Percentiles rank a stretch among this genome's conserved stretches.
Evolutionary conservation across 2,888 invertebrate genomes (phyloP).

Genomic region (Punctoribates punctum): DNA sequence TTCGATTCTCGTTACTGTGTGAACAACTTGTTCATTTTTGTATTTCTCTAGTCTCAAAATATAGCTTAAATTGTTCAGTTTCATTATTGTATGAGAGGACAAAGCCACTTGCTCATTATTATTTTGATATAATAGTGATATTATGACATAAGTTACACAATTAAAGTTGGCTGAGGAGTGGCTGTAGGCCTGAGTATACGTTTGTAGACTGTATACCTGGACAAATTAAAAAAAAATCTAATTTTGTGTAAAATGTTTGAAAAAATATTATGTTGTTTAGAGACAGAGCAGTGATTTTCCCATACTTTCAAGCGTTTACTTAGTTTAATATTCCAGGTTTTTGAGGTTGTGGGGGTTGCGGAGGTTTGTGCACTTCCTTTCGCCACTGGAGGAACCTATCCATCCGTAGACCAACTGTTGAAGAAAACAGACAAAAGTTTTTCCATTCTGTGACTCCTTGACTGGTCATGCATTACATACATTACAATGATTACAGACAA

Average conservation of each 20-base stretch:
- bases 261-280: background rate
- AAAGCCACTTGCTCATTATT: too few species aligned
- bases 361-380: conserved; percentile 11
- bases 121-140: too few species aligned
- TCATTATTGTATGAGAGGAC: too few species aligned
- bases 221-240: too few species aligned
- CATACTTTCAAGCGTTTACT: conserved; percentile 4
- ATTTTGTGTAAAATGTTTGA: background rate
- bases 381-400: background rate
- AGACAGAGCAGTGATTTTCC: background rate
- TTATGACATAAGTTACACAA: too few species aligned
- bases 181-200: too few species aligned
- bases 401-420: background rate
- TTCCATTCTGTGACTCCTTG: conserved; percentile 22
- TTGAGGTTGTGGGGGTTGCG: background rate
- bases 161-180: too few species aligned
- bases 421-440: conserved; percentile 10
- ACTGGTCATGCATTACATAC: conserved; percentile 26
- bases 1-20: too few species aligned
- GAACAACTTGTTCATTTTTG: too few species aligned
- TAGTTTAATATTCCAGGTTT: conserved; percentile 8
- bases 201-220: too few species aligned
- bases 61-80: too few species aligned
- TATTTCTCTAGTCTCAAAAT: too few species aligned
- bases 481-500: background rate